Base-by-base conservation (phyloP, 2,888 invertebrate genomes). In the Drosophila colorata region DNA sequence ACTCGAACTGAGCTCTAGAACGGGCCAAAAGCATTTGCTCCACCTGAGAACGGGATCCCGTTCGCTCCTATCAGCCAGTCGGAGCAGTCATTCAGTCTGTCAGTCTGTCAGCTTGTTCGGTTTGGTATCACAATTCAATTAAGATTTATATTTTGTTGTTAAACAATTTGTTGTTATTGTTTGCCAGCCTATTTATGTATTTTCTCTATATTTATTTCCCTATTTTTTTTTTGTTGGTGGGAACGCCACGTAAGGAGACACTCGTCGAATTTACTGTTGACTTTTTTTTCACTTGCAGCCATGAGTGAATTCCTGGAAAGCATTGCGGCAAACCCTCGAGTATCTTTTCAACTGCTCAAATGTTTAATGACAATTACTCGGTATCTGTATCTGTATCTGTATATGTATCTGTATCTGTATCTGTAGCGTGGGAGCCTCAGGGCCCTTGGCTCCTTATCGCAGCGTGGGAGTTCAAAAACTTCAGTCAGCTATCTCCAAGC, bases 141-240 rank as follows among this genome's bases (percentile, higher is more conserved):
- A 88, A 87, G 87, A 88, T 87, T 86, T 86, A 87, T 86, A 82
- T 86, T 84, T 87, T 82, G 82, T 85, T 86, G 85, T 85, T 88
- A 65, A 86, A 83, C 87, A 85, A 87, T 82, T 81, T 84, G 82
- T 87, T 84, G 70, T 77, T 84, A 69, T 80, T 81, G 68, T 85
- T 78, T 69, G 71, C 63, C 53, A 74, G 56, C 48, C 57, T 68
- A 76, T 76, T 70, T 73, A 64, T 78, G 79, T 69, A 78, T 69
- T 76, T 68, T 77, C 69, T 71, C 65, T 53, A 70, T 40, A 44
- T 64, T 57, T 67, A 49, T 72, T 72, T 72, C 48, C 66, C 60
- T 57, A 43, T 60, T 55, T 57, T 53, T 65, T 38, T 33, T 55
- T 31, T 47, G 5, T 40, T 9, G 31, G 44, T 81, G 78, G 61